phyloP scores from a whole-genome alignment of 2,888 invertebrate species.

The Lasioglossum pauxillum region DNA sequence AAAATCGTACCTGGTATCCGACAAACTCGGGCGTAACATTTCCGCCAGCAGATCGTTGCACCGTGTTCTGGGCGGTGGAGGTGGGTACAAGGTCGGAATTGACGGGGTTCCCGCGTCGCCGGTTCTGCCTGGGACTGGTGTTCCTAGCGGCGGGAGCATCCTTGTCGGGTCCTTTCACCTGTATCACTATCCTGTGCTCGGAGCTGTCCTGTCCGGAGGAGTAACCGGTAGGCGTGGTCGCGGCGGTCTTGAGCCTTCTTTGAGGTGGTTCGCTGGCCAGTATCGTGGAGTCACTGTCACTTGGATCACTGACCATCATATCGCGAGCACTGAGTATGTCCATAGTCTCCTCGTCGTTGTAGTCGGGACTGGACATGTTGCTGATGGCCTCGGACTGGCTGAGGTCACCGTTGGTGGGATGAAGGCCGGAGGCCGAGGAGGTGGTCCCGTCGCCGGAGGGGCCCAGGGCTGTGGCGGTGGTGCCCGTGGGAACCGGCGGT shows the following conservation, averaged over 20 bases:
- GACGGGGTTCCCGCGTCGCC: constrained; percentile 71
- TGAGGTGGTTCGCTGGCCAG: constrained; percentile 92
- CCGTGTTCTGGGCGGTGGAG: constrained; percentile 48
- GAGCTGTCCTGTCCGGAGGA: constrained; percentile 81
- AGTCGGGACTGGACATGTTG: constrained; percentile 95
- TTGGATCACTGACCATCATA: constrained; percentile 95
- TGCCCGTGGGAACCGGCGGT: constrained; percentile 74
- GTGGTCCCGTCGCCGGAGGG: constrained; percentile 64
- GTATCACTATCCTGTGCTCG: constrained; percentile 94
- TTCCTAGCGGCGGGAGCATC: constrained; percentile 73
- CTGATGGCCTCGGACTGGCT: constrained; percentile 94
- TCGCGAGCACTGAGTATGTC: constrained; percentile 92
- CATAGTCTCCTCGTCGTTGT: constrained; percentile 94
- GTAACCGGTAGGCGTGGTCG: constrained; percentile 29
- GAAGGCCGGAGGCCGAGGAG: constrained; percentile 70
- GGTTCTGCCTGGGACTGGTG: constrained; percentile 79
- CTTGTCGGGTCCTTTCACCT: constrained; percentile 88
- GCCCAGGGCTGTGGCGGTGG: constrained; percentile 68
- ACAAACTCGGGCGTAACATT: constrained; percentile 86
- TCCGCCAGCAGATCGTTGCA: constrained; percentile 54
- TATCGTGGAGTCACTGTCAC: constrained; percentile 95
- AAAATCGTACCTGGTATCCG: constrained; percentile 86
- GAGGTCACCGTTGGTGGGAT: constrained; percentile 88
- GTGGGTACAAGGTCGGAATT: constrained; percentile 54
- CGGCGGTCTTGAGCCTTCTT: constrained; percentile 81